phyloP scores from a whole-genome alignment of 2,797 vertebrate genomes.

The Bradypodion ventrale region DNA sequence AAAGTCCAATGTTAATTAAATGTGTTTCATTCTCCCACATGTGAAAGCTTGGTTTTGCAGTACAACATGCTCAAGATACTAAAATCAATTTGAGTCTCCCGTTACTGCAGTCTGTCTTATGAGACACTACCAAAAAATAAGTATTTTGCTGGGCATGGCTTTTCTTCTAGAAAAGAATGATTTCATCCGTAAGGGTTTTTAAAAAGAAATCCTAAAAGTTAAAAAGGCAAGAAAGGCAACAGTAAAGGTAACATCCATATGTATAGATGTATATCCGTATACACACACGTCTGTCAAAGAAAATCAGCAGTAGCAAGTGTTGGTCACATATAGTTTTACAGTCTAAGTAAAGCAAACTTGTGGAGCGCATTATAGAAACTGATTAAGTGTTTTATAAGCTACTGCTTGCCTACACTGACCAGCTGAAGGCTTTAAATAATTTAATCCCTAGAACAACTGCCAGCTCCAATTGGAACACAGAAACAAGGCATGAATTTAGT shows the following conservation, averaged over 20 bases:
- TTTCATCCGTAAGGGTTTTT: slow-evolving; percentile 13
- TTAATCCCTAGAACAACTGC: slow-evolving; percentile 87
- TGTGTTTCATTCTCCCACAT: slow-evolving; percentile 22
- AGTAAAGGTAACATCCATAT: slow-evolving; percentile 13
- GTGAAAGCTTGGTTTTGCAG: slow-evolving; percentile 19
- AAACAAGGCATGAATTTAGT: slow-evolving; percentile 80
- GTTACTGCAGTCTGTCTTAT: slow-evolving; percentile 23
- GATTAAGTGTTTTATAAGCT: slow-evolving; percentile 83
- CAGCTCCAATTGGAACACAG: slow-evolving; percentile 78
- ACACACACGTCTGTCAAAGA: slow-evolving; percentile 57
- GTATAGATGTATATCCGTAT: background rate
- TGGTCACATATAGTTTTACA: slow-evolving; percentile 69
- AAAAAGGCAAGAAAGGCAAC: slow-evolving; percentile 49
- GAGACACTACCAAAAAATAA: background rate
- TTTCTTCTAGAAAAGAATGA: slow-evolving; percentile 14
- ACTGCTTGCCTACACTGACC: slow-evolving; percentile 80
- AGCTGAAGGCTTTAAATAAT: slow-evolving; percentile 86
- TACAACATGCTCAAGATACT: slow-evolving; percentile 36
- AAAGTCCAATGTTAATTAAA: slow-evolving; percentile 49
- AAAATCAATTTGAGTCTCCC: slow-evolving; percentile 14
- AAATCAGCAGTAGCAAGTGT: slow-evolving; percentile 73
- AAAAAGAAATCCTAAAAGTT: slow-evolving; percentile 47
- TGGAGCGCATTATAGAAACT: slow-evolving; percentile 84
- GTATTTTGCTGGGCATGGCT: slow-evolving; percentile 20
- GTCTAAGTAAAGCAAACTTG: slow-evolving; percentile 79